These are phyloP conservation scores for Plebejus anna DNA, from an alignment of 2,888 invertebrate genomes.

Conservation along the genomic window DNA sequence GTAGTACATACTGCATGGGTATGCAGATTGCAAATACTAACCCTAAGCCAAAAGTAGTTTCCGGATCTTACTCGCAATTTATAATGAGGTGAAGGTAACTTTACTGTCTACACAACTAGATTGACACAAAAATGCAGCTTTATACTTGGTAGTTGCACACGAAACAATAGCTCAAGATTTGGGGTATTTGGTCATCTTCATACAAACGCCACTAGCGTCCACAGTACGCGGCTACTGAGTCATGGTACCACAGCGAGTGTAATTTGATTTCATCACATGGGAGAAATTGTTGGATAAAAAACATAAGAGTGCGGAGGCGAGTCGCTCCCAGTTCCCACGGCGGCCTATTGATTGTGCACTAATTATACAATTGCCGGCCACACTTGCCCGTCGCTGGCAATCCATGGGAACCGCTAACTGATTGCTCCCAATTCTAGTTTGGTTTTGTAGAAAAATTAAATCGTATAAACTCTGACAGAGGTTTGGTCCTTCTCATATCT, in stretches of 20 bases:
- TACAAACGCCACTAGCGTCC: background rate
- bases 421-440: constrained; percentile 32
- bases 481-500: too few species aligned
- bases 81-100: too few species aligned
- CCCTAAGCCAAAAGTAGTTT: too few species aligned
- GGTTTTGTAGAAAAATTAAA: background rate
- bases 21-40: too few species aligned
- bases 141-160: too few species aligned
- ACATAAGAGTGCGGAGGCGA: constrained; percentile 28
- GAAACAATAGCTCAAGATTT: too few species aligned
- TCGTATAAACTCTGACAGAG: background rate
- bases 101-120: too few species aligned
- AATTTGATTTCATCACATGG: constrained; percentile 21
- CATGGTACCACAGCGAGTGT: constrained; percentile 10
- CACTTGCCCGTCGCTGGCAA: constrained; percentile 19
- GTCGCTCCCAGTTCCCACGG: constrained; percentile 33
- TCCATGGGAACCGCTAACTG: constrained; percentile 42
- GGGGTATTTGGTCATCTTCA: background rate
- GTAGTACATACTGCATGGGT: too few species aligned
- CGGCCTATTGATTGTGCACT: constrained; percentile 53
- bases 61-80: too few species aligned
- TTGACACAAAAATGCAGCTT: too few species aligned
- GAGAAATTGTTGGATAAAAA: constrained; percentile 22
- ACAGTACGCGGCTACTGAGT: constrained; percentile 7
- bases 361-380: constrained; percentile 62